These are phyloP conservation scores for Eremobia ochroleuca DNA, from an alignment of 2,888 invertebrate genomes.

Conservation along the genomic window DNA sequence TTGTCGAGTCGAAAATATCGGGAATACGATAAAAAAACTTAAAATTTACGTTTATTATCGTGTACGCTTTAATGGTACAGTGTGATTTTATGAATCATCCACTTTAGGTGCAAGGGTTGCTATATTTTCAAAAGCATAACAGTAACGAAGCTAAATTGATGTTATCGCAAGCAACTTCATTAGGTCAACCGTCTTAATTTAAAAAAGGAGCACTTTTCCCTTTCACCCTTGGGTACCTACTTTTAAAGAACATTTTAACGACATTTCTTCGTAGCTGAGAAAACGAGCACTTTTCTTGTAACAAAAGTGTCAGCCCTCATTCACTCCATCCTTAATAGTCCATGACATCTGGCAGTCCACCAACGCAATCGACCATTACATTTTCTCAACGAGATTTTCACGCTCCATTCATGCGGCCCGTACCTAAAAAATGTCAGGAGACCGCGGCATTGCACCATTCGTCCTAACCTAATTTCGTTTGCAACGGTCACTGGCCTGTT, in stretches of 20 bases:
- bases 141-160: constrained; percentile 12
- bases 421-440: constrained; percentile 66
- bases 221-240: constrained; percentile 11
- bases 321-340: constrained; percentile 63
- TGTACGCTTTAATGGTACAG: background rate
- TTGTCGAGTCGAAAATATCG: constrained; percentile 46
- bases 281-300: constrained; percentile 42
- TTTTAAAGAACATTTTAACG: constrained; percentile 37
- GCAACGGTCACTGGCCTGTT: constrained; percentile 65
- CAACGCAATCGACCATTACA: constrained; percentile 69
- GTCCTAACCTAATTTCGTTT: constrained; percentile 73
- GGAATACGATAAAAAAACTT: constrained; percentile 37
- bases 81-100: constrained; percentile 43
- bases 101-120: constrained; percentile 27
- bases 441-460: constrained; percentile 67
- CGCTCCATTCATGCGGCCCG: constrained; percentile 70
- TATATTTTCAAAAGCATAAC: constrained; percentile 1
- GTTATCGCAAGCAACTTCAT: constrained; percentile 41
- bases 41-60: constrained; percentile 51
- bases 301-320: constrained; percentile 61
- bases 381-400: constrained; percentile 71
- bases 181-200: background rate
- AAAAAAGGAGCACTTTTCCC: constrained; percentile 4
- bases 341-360: constrained; percentile 70
- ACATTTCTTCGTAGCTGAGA: constrained; percentile 33